Conservation (phyloP, 1,140 invertebrate genomes). For the Heliconius nattereri region DNA sequence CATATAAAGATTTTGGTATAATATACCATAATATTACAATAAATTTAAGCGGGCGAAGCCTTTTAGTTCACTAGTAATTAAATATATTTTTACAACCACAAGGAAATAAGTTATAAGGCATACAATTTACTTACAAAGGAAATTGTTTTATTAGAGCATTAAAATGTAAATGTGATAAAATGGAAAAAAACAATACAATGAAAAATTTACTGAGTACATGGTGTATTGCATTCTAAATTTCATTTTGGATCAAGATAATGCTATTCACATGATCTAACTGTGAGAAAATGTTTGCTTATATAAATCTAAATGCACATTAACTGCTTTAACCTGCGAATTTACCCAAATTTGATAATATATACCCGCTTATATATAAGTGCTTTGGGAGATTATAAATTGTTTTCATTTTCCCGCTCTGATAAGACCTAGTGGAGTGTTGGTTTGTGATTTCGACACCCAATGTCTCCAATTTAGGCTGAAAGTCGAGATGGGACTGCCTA, state of each 20-base stretch:
- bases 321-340: not conserved
- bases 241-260: not conserved
- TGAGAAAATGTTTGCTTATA: constrained; percentile 19
- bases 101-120: not conserved
- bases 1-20: too few relatives aligned
- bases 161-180: constrained; percentile 10
- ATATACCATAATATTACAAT: too few relatives aligned
- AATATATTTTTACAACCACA: not conserved
- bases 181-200: not conserved
- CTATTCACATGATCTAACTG: constrained; percentile 10
- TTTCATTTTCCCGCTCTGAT: too few relatives aligned
- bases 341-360: not conserved
- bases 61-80: too few relatives aligned
- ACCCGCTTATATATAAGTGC: too few relatives aligned
- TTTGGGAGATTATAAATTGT: too few relatives aligned
- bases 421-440: too few relatives aligned
- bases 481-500: too few relatives aligned
- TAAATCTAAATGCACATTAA: not conserved
- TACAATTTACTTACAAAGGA: constrained; percentile 1
- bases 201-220: constrained; percentile 7
- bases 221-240: constrained; percentile 2
- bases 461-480: too few relatives aligned
- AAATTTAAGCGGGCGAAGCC: too few relatives aligned
- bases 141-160: constrained; percentile 26
- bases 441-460: too few relatives aligned